Base-by-base conservation (phyloP, 2,113 vertebrate species). In the Grallaria varia region DNA sequence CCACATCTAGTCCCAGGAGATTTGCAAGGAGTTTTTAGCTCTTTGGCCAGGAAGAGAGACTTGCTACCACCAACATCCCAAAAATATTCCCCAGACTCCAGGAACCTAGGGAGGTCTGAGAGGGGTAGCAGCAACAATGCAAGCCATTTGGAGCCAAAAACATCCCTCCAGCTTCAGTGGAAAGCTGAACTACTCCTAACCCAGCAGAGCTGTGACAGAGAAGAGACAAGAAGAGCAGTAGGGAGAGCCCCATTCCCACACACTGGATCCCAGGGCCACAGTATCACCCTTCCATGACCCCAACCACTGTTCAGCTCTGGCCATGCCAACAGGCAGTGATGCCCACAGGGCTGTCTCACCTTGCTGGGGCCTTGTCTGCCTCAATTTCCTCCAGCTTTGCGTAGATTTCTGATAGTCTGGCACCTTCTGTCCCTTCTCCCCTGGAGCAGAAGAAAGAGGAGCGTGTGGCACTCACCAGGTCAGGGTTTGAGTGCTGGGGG, bases 351-450 rank as follows among this genome's bases (percentile, higher is more conserved):
- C 50, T 40, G 9, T n/a, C 96, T 97, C 98, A 99, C 99, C 99
- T 98, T 14, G 99, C 99, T 8, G 99, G 99, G 2, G 99, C 99
- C 93, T 99, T 99, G 96, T 99, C 99, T 4, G 99, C 99, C 35
- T 99, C 99, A 27, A 99, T 99, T 97, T 99, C 99, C 91, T 99
- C 99, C 96, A 99, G 97, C 72, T 99, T 99, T 19, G 97, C 87
- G 22, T 99, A 99, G 96, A 99, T 98, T 97, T 99, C 99, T 0
- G 99, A 98, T 27, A 99, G 97, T 39, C 98, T 98, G 37, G 98
- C 87, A 44, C 98, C 98, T 97, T 99, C 99, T 39, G 97, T 96
- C 71, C 99, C 98, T 14, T 99, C 98, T 24, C 97, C 98, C 45
- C 99, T 99, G 93, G 28, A 82, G 50, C 23, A 27, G 49, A 67